Percentiles rank a stretch among this genome's conserved stretches.
Evolutionary conservation across 2,888 invertebrate genomes (phyloP).

Genomic region (Exephanes ischioxanthus): DNA sequence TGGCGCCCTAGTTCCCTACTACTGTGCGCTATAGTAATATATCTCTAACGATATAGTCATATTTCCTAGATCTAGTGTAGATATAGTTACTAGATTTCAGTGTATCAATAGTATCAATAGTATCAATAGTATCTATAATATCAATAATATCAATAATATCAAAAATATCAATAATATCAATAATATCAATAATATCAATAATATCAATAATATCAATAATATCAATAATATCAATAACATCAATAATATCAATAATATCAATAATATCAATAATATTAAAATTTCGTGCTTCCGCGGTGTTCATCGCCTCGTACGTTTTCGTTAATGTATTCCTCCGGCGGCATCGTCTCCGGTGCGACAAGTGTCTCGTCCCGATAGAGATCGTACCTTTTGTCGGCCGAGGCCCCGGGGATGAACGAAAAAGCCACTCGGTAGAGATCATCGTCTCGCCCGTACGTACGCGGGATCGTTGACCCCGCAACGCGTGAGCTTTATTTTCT

Average conservation of each 20-base stretch:
- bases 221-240: no score
- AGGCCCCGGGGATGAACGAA: not conserved
- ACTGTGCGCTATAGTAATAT: no score
- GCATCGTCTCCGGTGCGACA: not conserved
- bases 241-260: no score
- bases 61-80: not conserved
- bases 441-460: slow-evolving; percentile 9
- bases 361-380: not conserved
- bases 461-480: slow-evolving; percentile 51
- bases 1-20: no score
- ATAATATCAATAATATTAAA: no score
- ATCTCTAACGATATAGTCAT: no score
- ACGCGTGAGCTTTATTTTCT: slow-evolving; percentile 32
- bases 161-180: no score
- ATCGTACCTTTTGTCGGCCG: not conserved
- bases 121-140: no score
- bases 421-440: not conserved
- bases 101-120: not conserved
- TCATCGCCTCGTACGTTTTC: not conserved
- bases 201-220: no score
- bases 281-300: no score
- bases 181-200: no score
- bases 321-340: not conserved
- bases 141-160: no score
- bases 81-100: not conserved